Evolutionary conservation across 2,113 vertebrate species (phyloP).

Genomic region (Sylvietta virens): DNA sequence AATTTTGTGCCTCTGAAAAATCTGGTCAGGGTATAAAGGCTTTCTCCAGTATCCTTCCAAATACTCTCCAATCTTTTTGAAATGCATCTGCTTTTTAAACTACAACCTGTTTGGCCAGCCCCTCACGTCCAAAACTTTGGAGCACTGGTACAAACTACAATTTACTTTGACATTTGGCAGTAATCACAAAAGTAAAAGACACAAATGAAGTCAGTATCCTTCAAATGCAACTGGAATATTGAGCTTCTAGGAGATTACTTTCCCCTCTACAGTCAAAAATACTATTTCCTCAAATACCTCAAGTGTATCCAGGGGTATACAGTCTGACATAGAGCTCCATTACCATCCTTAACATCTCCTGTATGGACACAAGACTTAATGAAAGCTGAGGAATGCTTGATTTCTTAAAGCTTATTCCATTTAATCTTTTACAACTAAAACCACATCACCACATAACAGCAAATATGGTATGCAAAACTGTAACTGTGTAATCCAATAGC

Average conservation of each 20-base stretch:
- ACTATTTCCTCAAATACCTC: neutral
- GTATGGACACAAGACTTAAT: neutral
- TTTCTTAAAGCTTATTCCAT: neutral
- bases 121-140: neutral
- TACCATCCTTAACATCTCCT: neutral
- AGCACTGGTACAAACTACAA: neutral
- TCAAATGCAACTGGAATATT: neutral
- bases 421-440: neutral
- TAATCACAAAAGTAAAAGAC: neutral
- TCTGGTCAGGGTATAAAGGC: neutral
- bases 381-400: neutral
- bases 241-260: neutral
- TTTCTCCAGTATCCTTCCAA: neutral
- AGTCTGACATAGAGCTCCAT: neutral
- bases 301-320: neutral
- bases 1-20: neutral
- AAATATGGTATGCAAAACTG: neutral
- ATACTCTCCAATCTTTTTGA: neutral
- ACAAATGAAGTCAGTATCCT: neutral
- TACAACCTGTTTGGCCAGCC: neutral
- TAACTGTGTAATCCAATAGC: neutral
- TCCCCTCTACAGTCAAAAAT: neutral
- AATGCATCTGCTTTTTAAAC: neutral
- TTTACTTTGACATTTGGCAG: neutral
- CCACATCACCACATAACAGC: neutral